Evolutionary conservation across 2,113 vertebrate genomes (phyloP), one percentile per base, ranked within the genome.

Genomic region (Pollachius pollachius): DNA sequence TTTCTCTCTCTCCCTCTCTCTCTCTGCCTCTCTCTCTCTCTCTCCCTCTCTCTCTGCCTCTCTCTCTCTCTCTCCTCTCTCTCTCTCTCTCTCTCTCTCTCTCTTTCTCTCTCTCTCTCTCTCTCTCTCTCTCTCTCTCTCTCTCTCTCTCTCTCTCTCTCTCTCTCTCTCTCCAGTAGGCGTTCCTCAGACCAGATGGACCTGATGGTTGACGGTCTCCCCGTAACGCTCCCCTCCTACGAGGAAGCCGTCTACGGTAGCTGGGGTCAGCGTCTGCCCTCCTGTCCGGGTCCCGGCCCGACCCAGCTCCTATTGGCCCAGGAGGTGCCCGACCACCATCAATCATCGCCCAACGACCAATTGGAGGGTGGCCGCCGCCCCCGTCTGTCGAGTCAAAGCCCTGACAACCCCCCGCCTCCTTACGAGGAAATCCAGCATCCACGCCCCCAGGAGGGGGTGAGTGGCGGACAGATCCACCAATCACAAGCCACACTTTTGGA

Each of bases 241-340:
- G 92, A 93, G 73, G 93, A 93, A 79, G 93, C 92, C 0, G 72
- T 93, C 19, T 93, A 91, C 1, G 83, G 91, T 52, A 91, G 88
- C 78, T 90, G 88, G 89, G 91, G 93, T 0, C 86, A 89, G 71
- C 88, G 89, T 5, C 69, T 90, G 17, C 74, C 87, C 0, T 17
- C 85, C 19, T 84, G 77, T 56, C 66, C 69, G 0, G 68, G 64
- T 0, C 88, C 68, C 0, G 89, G 90, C 5, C 91, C 89, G 21
- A 91, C 88, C 1, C 91, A 89, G 72, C 91, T 93, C 27, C 76
- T 93, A 0, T 34, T 92, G 69, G 83, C 87, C 13, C 87, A 85
- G 68, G 89, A 89, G 57, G 64, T 71, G 0, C 70, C 81, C 0
- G 52, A 71, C 37, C 65, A 64, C 30, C 79, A 65, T 21, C 78